A percentile compares a stretch with the other conserved stretches of the same genome.
These are phyloP conservation scores for Cyphotilapia sp. DNA, from an alignment of 2,113 vertebrate genomes.

Conservation along the genomic window DNA sequence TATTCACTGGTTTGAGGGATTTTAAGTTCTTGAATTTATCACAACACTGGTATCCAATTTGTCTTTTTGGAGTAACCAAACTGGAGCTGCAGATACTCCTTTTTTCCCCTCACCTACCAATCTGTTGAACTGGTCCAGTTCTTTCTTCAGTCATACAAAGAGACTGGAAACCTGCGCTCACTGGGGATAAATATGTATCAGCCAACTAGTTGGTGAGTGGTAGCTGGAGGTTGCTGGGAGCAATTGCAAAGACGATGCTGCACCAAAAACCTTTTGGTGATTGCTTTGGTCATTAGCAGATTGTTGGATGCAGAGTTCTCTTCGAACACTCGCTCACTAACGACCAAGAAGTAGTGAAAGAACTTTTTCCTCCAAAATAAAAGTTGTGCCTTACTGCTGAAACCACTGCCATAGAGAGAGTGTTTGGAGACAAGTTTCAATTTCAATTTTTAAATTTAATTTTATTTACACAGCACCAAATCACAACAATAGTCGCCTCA, in stretches of 20 bases:
- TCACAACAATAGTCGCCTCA: rapidly evolving
- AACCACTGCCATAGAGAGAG: not conserved
- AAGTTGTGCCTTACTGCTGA: not conserved
- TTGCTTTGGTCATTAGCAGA: rapidly evolving
- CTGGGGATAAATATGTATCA: not conserved
- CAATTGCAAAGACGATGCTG: not conserved
- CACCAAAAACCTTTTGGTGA: not conserved
- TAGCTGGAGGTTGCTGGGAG: not conserved
- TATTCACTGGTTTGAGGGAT: not conserved
- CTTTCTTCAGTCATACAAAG: not conserved
- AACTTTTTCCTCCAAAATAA: not conserved
- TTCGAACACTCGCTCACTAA: not conserved
- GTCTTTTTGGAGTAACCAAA: not conserved
- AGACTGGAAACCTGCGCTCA: not conserved
- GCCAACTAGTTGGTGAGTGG: not conserved
- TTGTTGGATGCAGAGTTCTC: not conserved
- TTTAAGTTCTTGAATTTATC: not conserved
- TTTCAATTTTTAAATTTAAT: rapidly evolving
- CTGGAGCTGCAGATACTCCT: not conserved
- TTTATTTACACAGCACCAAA: not conserved
- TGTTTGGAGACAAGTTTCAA: not conserved
- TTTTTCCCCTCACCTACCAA: rapidly evolving
- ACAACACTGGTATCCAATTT: not conserved
- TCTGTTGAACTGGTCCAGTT: not conserved
- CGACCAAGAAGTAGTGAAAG: not conserved